These are phyloP conservation scores for Cyphomyrmex costatus DNA, from an alignment of 1,140 invertebrate genomes.

Conservation along the genomic window DNA sequence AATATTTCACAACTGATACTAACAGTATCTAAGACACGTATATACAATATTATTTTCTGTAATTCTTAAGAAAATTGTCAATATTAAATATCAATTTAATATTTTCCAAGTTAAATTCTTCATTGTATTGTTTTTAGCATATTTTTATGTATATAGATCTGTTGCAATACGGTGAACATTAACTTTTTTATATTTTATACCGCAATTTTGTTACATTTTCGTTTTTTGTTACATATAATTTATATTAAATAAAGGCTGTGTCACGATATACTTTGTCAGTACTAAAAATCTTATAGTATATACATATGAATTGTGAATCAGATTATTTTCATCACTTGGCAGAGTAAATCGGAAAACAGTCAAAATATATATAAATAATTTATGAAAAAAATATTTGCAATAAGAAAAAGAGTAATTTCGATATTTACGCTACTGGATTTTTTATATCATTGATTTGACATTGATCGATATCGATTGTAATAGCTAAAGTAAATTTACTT, in stretches of 20 bases:
- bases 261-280: too few species aligned
- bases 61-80: constrained; percentile 4
- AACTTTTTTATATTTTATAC: constrained; percentile 45
- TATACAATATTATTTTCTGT: neutral
- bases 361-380: neutral
- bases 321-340: too few species aligned
- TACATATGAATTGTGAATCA: too few species aligned
- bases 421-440: neutral
- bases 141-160: constrained; percentile 32
- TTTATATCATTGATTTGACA: constrained; percentile 28
- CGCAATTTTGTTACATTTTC: constrained; percentile 42
- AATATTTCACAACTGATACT: constrained; percentile 16
- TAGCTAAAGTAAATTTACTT: too few species aligned
- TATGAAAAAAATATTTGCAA: constrained; percentile 39
- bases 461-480: neutral
- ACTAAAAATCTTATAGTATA: too few species aligned
- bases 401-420: neutral
- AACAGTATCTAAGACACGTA: constrained; percentile 10
- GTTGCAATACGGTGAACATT: constrained; percentile 7
- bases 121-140: constrained; percentile 13
- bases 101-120: neutral
- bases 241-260: constrained; percentile 27
- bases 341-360: too few species aligned
- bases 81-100: constrained; percentile 1
- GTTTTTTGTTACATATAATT: constrained; percentile 62